Evolutionary conservation across 2,113 vertebrate genomes (phyloP), one percentile per base, ranked within the genome.

Genomic region (Clinocottus analis): DNA sequence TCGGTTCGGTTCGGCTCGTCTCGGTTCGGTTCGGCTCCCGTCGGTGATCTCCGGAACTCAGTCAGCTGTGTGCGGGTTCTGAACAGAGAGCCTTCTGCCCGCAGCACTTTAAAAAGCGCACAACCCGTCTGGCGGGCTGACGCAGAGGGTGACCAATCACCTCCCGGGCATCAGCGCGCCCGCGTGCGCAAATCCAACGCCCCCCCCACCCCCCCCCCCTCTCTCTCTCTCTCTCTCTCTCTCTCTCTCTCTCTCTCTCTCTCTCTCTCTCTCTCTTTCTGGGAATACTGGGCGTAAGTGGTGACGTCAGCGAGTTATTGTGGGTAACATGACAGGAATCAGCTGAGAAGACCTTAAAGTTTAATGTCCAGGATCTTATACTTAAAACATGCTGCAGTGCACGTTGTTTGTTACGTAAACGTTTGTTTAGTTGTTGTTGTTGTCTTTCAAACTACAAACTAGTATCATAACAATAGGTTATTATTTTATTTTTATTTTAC

Each of bases 111-210:
- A 89, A 89, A 90, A 72, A 45, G 43, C 43, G 43, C 41, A 43
- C 41, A 14, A 14, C 13, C 41, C 41, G 3, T 43, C 14, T 14
- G 13, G 72, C 25, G 19, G n/a, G 33, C 51, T 74, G 73, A 37
- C 47, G 69, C 71, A 77, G 43, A 75, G 68, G 73, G 76, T 83
- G 90, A 87, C 92, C 90, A 92, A 90, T 92, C 91, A 21, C 58
- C 21, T 8, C 62, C 43, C 37, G 61, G 47, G 59, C 85, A 77
- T 67, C 72, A 71, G 47, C 72, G 16, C 70, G 45, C 39, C 59
- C 43, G 1, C 33, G 12, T 78, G 43, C 80, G 77, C 59, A 86
- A 11, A 79, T 73, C 68, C 61, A 21, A 47, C 68, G 14, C 78
- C 58, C 77, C 68, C 39, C 39, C 39, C 3, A 11, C 12, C 11